Conservation (phyloP, 2,888 invertebrate genomes). For the Griposia aprilina region DNA sequence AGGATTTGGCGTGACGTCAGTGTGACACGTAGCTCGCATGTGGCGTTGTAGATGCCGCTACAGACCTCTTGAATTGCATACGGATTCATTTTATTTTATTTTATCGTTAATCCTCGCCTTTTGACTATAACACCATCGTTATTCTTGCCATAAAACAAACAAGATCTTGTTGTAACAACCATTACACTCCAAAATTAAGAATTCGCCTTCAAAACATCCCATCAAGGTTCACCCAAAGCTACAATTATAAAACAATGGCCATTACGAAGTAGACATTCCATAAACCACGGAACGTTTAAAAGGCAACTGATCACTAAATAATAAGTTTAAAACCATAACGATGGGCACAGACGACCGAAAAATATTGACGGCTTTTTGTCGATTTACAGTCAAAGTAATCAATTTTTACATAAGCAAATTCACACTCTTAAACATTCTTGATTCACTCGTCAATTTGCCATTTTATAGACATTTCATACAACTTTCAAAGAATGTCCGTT, state of each 20-base stretch:
- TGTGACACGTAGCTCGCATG: no score
- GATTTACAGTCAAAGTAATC: not conserved
- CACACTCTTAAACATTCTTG: not conserved
- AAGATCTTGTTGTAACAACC: conserved; percentile 1
- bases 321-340: conserved; percentile 33
- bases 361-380: not conserved
- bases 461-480: not conserved
- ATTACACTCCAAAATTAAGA: conserved; percentile 27
- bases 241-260: conserved; percentile 54
- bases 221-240: conserved; percentile 15
- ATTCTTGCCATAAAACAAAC: conserved; percentile 26
- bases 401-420: not conserved
- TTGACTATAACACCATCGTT: conserved; percentile 14
- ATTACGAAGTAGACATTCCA: conserved; percentile 36
- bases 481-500: not conserved
- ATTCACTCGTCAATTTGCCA: not conserved
- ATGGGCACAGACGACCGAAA: conserved; percentile 17
- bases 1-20: no score
- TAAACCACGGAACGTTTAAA: conserved; percentile 46
- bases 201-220: conserved; percentile 28
- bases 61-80: no score
- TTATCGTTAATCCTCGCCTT: no score
- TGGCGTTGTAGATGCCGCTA: no score
- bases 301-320: conserved; percentile 47
- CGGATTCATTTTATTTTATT: no score